These are phyloP conservation scores for Romanogobio albipinnatus DNA, from an alignment of 2,113 vertebrate species.

Conservation along the genomic window DNA sequence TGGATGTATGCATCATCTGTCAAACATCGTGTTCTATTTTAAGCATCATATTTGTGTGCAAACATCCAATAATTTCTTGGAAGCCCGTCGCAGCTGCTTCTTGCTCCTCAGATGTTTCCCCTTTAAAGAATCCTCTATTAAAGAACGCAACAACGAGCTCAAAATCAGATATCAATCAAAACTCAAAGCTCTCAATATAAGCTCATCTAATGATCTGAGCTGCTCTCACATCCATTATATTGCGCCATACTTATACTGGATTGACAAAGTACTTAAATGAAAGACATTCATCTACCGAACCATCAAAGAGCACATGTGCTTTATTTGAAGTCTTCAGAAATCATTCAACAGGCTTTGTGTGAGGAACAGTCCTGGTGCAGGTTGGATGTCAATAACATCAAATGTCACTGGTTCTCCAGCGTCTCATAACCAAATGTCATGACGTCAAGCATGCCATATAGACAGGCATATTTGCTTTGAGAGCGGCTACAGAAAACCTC, in stretches of 20 bases:
- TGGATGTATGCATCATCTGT: neutral
- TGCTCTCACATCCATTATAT: too few species aligned
- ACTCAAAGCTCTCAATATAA: too few species aligned
- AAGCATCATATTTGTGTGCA: neutral
- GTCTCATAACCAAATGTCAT: constrained; percentile 15
- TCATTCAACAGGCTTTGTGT: neutral
- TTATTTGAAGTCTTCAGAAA: neutral
- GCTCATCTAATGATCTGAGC: too few species aligned
- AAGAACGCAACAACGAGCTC: too few species aligned
- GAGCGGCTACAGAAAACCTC: neutral
- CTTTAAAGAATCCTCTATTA: too few species aligned
- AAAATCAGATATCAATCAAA: too few species aligned
- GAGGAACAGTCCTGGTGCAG: neutral
- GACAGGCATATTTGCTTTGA: neutral
- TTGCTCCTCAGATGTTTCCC: too few species aligned
- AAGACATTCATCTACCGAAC: neutral
- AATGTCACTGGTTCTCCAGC: constrained; percentile 10
- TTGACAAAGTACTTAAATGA: neutral
- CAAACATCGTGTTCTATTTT: neutral
- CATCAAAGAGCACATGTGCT: neutral
- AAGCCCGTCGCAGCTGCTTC: too few species aligned
- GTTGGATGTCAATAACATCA: constrained; percentile 7
- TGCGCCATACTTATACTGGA: neutral
- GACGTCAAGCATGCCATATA: neutral
- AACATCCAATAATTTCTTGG: neutral